These are phyloP conservation scores for Harlomillsia oculata DNA, from an alignment of 1,140 invertebrate genomes.

Conservation along the genomic window DNA sequence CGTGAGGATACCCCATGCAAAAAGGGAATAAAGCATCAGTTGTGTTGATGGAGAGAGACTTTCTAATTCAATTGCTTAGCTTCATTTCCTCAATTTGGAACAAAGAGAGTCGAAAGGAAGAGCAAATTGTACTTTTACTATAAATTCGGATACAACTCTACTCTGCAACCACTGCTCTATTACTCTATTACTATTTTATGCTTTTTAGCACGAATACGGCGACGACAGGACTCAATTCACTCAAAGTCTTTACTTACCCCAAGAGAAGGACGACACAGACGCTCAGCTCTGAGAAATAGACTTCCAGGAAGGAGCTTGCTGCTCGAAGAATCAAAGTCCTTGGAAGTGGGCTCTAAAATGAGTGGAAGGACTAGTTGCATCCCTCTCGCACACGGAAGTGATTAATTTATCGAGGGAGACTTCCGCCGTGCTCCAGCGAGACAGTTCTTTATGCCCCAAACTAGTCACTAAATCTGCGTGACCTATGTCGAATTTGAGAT, in stretches of 20 bases:
- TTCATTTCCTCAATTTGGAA: too few species aligned
- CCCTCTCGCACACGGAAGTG: background rate
- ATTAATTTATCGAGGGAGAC: slow-evolving; percentile 1
- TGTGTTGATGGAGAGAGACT: too few species aligned
- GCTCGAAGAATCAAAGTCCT: background rate
- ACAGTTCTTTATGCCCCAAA: background rate
- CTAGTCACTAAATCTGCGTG: slow-evolving; percentile 1
- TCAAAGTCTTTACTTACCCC: slow-evolving; percentile 6
- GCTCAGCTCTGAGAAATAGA: slow-evolving; percentile 7
- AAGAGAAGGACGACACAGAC: background rate
- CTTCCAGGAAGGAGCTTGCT: background rate
- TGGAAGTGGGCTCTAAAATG: background rate
- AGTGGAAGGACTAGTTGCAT: background rate
- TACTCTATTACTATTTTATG: too few species aligned
- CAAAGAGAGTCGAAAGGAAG: too few species aligned
- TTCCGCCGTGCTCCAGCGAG: slow-evolving; percentile 5
- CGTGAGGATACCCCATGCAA: background rate
- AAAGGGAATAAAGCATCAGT: too few species aligned
- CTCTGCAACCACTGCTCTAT: too few species aligned
- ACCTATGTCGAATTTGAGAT: slow-evolving; percentile 3
- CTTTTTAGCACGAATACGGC: too few species aligned
- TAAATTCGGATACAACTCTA: too few species aligned
- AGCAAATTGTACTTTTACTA: too few species aligned
- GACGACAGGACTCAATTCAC: too few species aligned
- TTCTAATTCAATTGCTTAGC: too few species aligned